Evolutionary conservation across 2,113 vertebrate genomes (phyloP), one percentile per base, ranked within the genome.

Genomic region (Phodopus roborovskii): DNA sequence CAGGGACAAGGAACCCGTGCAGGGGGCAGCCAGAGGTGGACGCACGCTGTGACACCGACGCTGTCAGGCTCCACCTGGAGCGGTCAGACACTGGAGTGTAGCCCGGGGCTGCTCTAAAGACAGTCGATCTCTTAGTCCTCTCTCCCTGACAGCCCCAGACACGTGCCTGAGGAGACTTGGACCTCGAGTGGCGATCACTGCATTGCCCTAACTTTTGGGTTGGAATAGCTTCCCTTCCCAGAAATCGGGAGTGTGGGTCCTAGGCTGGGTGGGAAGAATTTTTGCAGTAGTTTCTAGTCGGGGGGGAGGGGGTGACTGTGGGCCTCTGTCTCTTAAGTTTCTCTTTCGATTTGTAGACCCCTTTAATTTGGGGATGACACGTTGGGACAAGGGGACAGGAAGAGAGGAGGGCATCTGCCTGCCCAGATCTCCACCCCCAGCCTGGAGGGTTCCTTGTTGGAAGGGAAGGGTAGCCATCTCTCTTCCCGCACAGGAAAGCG

Each of bases 321-420:
- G 93, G 93, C 84, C 88, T 85, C 91, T 9, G 50, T 71, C 4
- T 15, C 42, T 42, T 68, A 39, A 95, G 93, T 97, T 98, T 98
- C 96, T 94, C 96, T 97, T 97, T 98, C 96, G 94, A 58, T 96
- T 97, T 96, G 88, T 93, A 39, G 90, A 26, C 68, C 10, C 62
- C 77, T n/a, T 71, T 4, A 5, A 3, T 26, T 83, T 62, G 92
- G 96, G 96, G 95, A 97, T 94, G 96, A 87, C 94, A 96, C 77
- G 9, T 26, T 83, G 90, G 93, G 78, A 68, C 8, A 3, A 88
- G 56, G 81, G 92, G 75, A 92, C 48, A 91, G 96, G 88, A 97
- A 92, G 93, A 94, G 53, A 70, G 96, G 82, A 97, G 88, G 96
- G 94, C 85, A 87, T 84, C 87, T 96, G 87, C 50, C 79, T 89